Conservation (phyloP, 2,113 vertebrate species). For the Gallinago undulata region DNA sequence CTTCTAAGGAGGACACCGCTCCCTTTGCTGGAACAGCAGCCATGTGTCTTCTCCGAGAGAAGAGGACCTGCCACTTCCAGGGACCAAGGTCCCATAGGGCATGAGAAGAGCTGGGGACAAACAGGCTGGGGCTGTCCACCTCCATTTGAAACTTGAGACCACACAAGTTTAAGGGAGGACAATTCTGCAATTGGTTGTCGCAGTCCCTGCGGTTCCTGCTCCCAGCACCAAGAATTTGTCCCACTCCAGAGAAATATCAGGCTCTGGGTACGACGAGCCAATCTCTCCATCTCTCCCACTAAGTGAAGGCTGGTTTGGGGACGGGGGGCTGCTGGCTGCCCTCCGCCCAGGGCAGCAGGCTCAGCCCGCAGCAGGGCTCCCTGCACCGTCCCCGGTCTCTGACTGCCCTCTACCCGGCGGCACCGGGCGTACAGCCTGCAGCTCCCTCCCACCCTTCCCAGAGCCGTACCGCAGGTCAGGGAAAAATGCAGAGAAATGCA, state of each 20-base stretch:
- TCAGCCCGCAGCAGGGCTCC: neutral
- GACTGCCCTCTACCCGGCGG: constrained; percentile 56
- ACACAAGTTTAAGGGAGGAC: neutral
- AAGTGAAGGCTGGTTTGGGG: neutral
- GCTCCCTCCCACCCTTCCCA: neutral
- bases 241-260: neutral
- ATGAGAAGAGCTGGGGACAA: neutral
- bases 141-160: neutral
- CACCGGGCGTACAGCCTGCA: neutral
- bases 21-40: neutral
- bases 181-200: neutral
- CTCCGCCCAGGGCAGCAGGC: neutral
- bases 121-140: neutral
- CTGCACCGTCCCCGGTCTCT: neutral
- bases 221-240: neutral
- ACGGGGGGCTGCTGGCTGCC: neutral
- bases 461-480: neutral
- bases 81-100: neutral
- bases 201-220: neutral
- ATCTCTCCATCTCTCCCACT: neutral
- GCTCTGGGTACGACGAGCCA: no score
- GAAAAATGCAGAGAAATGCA: neutral
- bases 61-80: neutral
- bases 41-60: neutral
- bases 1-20: neutral